Base-by-base conservation (phyloP, 2,797 vertebrate genomes). In the Sphenodon punctatus region DNA sequence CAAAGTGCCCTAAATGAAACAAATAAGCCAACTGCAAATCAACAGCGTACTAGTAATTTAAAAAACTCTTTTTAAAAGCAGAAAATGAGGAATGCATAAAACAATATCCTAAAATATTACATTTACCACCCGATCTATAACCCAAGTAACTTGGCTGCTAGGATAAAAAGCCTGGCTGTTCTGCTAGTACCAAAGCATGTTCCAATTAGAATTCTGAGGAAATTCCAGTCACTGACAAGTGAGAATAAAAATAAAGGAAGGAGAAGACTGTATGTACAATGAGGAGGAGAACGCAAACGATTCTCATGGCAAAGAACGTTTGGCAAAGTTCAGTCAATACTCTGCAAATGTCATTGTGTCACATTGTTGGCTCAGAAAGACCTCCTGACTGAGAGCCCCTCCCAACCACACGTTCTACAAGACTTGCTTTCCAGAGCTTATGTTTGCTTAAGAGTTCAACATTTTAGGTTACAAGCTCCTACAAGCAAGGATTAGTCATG, bases 181-280 rank as follows among this genome's bases (percentile, higher is more conserved):
- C n/a, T n/a, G n/a, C n/a, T n/a, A n/a, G n/a, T n/a, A n/a, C n/a
- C n/a, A n/a, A n/a, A n/a, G n/a, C n/a, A n/a, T n/a, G n/a, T n/a
- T n/a, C n/a, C n/a, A n/a, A n/a, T n/a, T n/a, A n/a, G n/a, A n/a
- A n/a, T n/a, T n/a, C n/a, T n/a, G n/a, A n/a, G n/a, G n/a, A n/a
- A n/a, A n/a, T n/a, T n/a, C n/a, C n/a, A n/a, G n/a, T n/a, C n/a
- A 59, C 82, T 87, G 89, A 78, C 42, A 70, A 22, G 77, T 79
- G 75, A 79, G 58, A 56, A 85, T 66, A 49, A 56, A 27, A 30
- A 61, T 78, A 58, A 23, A 79, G 67, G 76, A 80, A 86, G 67
- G 61, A 78, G 61, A 55, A 60, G 41, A 23, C 55, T 64, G 46
- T 23, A 42, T 59, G 81, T 88, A 59, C 60, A 89, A 59, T 68